A percentile compares a stretch with the other conserved stretches of the same genome.
phyloP scores from a whole-genome alignment of 2,113 vertebrate species.

The Indicator indicator region DNA sequence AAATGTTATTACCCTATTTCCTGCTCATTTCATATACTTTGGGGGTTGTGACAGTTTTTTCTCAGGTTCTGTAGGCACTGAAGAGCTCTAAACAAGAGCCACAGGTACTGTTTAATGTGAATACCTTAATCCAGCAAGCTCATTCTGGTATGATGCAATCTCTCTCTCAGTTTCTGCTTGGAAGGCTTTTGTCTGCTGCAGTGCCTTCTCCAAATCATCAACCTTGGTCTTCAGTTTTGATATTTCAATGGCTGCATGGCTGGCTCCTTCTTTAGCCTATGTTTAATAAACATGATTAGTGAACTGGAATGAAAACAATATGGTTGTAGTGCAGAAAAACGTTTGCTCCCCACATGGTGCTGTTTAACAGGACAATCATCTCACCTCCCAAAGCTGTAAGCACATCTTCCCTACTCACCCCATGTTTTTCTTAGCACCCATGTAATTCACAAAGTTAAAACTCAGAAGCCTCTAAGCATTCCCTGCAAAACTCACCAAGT shows the following conservation, averaged over 20 bases:
- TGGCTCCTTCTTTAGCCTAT: slow-evolving; percentile 69
- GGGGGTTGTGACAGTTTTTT: background rate
- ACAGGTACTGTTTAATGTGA: background rate
- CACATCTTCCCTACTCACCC: background rate
- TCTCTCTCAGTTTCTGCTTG: slow-evolving; percentile 68
- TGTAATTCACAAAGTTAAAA: background rate
- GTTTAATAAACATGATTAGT: slow-evolving; percentile 15
- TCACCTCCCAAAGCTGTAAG: background rate
- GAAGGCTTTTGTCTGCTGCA: slow-evolving; percentile 66
- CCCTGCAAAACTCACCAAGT: background rate
- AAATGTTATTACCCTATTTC: background rate
- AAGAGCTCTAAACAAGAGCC: background rate
- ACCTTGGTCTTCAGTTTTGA: slow-evolving; percentile 65
- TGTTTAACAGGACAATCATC: background rate
- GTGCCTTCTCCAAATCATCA: slow-evolving; percentile 73
- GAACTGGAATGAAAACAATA: background rate
- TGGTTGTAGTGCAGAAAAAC: background rate
- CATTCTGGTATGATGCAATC: slow-evolving; percentile 62
- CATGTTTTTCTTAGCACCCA: background rate
- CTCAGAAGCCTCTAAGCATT: background rate
- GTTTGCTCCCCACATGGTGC: background rate
- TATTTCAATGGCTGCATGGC: slow-evolving; percentile 64
- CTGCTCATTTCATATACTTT: background rate
- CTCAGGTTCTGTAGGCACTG: background rate
- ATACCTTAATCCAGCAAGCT: slow-evolving; percentile 76